phyloP scores from a whole-genome alignment of 1,140 invertebrate species.

The Hylaeus volcanicus region DNA sequence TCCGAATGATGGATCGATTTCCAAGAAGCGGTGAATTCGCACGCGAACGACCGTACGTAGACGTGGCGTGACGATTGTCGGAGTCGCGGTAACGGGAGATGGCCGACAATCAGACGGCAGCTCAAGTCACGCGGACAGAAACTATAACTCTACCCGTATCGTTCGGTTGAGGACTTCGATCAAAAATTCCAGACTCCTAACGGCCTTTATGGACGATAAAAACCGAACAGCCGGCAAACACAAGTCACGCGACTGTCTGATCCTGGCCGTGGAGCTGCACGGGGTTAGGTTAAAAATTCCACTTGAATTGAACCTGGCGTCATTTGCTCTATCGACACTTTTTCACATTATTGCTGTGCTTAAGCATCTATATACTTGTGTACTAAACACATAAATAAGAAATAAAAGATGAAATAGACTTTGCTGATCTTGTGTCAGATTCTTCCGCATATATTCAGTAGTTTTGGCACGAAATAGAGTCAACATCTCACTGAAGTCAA shows the following conservation, averaged over 20 bases:
- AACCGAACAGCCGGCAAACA: slow-evolving; percentile 48
- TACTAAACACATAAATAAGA: no score
- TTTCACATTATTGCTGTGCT: no score
- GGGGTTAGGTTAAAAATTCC: no score
- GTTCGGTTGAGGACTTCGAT: slow-evolving; percentile 50
- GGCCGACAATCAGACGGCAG: slow-evolving; percentile 36
- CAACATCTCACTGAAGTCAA: no score
- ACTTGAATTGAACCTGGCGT: no score
- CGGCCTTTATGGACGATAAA: slow-evolving; percentile 59
- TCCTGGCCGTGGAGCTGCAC: slow-evolving; percentile 8
- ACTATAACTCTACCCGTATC: slow-evolving; percentile 27
- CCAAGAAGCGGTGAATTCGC: slow-evolving; percentile 51
- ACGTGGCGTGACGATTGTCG: slow-evolving; percentile 50
- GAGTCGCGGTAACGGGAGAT: slow-evolving; percentile 35
- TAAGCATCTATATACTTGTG: no score
- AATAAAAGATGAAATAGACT: no score
- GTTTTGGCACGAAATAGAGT: no score
- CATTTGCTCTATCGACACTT: no score
- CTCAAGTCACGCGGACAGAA: slow-evolving; percentile 50
- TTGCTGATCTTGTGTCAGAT: no score
- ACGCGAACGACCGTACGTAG: slow-evolving; percentile 34
- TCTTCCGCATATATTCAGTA: no score
- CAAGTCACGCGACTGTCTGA: slow-evolving; percentile 60
- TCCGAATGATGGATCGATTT: slow-evolving; percentile 54
- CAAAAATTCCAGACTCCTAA: slow-evolving; percentile 56